A percentile compares a stretch with the other conserved stretches of the same genome.
Evolutionary conservation across 2,113 vertebrate genomes (phyloP).

Genomic region (Anhinga rufa): DNA sequence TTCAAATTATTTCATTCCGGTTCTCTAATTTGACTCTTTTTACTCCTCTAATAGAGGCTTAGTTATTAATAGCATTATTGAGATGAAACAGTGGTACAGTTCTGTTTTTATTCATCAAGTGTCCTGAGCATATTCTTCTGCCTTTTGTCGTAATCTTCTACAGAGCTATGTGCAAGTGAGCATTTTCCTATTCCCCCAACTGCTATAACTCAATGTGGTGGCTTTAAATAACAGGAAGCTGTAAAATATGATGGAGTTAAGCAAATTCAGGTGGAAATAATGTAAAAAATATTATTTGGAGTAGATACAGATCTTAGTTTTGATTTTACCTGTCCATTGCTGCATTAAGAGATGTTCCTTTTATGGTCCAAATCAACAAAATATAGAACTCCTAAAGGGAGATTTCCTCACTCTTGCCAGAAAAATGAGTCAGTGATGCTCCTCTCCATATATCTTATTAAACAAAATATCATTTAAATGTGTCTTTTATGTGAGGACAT

Average conservation of each 20-base stretch:
- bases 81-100: slow-evolving; percentile 19
- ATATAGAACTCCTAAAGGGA: not conserved
- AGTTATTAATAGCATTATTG: not conserved
- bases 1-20: not conserved
- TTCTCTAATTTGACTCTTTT: not conserved
- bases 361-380: not conserved
- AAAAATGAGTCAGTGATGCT: not conserved
- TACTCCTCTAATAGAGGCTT: not conserved
- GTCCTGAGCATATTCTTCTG: not conserved
- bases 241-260: slow-evolving; percentile 40
- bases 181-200: not conserved
- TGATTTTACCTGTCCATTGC: not conserved
- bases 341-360: not conserved
- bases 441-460: not conserved
- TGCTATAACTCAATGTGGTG: slow-evolving; percentile 17
- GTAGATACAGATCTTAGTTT: not conserved
- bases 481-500: not conserved
- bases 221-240: slow-evolving; percentile 13
- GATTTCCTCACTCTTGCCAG: not conserved
- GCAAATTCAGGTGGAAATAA: slow-evolving; percentile 58
- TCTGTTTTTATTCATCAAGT: not conserved
- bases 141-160: not conserved
- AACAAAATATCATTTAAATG: not conserved
- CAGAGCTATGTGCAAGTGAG: not conserved
- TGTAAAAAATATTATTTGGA: not conserved